Conservation (phyloP, 2,888 invertebrate genomes). For the Parelbella ahira region DNA sequence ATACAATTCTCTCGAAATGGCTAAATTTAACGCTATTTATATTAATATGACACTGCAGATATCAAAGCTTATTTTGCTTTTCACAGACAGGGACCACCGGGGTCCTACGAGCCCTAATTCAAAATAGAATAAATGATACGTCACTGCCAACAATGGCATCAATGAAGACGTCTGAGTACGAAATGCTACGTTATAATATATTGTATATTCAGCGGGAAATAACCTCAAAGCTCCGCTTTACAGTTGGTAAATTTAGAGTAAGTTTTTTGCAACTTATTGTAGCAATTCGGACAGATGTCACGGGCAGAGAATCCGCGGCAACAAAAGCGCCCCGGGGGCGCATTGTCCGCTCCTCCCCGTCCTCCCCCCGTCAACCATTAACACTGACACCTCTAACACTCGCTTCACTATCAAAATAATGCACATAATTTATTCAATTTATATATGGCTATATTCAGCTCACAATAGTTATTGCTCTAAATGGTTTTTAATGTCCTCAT, state of each 20-base stretch:
- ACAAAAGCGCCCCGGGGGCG: slow-evolving; percentile 76
- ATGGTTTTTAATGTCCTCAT: slow-evolving; percentile 78
- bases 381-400: slow-evolving; percentile 72
- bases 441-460: slow-evolving; percentile 62
- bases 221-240: slow-evolving; percentile 55
- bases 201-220: slow-evolving; percentile 62
- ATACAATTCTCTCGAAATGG: slow-evolving; percentile 39
- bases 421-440: slow-evolving; percentile 69
- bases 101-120: slow-evolving; percentile 45
- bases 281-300: slow-evolving; percentile 78
- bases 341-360: slow-evolving; percentile 63
- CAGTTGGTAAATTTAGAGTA: slow-evolving; percentile 65
- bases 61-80: slow-evolving; percentile 36
- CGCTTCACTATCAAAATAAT: slow-evolving; percentile 69
- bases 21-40: slow-evolving; percentile 52
- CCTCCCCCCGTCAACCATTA: slow-evolving; percentile 67
- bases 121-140: slow-evolving; percentile 65
- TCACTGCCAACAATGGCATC: slow-evolving; percentile 62
- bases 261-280: slow-evolving; percentile 78
- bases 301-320: slow-evolving; percentile 65
- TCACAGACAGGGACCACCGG: slow-evolving; percentile 55
- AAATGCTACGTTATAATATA: slow-evolving; percentile 42
- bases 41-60: slow-evolving; percentile 64
- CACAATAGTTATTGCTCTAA: slow-evolving; percentile 74
- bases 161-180: slow-evolving; percentile 57